Evolutionary conservation across 2,797 vertebrate species (phyloP), one percentile per base, ranked within the genome.

Genomic region (Rhincodon typus): DNA sequence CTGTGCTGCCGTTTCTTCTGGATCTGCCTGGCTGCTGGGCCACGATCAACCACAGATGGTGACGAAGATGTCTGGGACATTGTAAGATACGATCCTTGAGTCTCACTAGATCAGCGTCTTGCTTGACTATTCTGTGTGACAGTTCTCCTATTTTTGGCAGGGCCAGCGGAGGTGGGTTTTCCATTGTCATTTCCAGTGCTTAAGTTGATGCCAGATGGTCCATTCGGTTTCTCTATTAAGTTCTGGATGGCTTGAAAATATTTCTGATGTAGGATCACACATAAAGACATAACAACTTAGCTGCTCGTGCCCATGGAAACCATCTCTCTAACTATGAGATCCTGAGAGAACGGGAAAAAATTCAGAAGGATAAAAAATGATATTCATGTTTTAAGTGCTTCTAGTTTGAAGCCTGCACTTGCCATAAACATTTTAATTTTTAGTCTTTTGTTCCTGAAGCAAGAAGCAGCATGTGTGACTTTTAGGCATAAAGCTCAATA

Each of bases 261-360:
- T 34, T 91, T 1, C 23, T n/a, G 4, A 93, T 93, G 5, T 42
- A 62, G 38, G n/a, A 38, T 67, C 21, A 38, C 38, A 69, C 19
- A 4, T 93, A n/a, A 69, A 27, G 62, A 46, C 8, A 93, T n/a
- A 69, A 4, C 90, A 93, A 93, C 66, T 93, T 93, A 62, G 62
- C n/a, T 93, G 62, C 19, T 42, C 4, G 90, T 25, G 90, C 62
- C 90, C 90, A 93, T 93, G 62, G 90, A 93, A 93, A 93, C 90
- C 62, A 1, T 67, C 25, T n/a, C n/a, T 66, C 90, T n/a, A 93
- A 3, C 66, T 0, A 38, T 25, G n/a, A 42, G 69, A 69, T 23
- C 34, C 38, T 42, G 66, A 93, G 62, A 42, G 21, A 25, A n/a
- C 10, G 17, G 57, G 57, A 69, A 21, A 69, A 69, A 93, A 69